A percentile compares a stretch with the other conserved stretches of the same genome.
Conservation (phyloP, 35 echinoderm and acorn worm genomes). For the Lytechinus pictus region DNA sequence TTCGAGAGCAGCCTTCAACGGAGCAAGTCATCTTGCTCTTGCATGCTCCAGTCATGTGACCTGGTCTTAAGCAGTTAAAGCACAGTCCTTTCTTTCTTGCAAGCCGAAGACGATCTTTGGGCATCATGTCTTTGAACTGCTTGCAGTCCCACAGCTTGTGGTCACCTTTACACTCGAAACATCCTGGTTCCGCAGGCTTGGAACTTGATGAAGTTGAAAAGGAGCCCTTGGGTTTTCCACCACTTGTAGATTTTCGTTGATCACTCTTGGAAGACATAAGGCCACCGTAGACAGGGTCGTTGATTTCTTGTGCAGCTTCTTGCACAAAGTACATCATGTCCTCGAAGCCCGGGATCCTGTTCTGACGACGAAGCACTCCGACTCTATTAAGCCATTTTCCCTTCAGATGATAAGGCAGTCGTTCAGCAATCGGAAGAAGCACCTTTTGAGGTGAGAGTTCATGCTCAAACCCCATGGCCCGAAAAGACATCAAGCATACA, state of each 20-base stretch:
- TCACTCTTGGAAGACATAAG: background rate
- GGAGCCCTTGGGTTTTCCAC: conserved; percentile 3
- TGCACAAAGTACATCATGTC: conserved; percentile 24
- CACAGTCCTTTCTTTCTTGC: conserved; percentile 41
- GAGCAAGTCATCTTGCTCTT: conserved; percentile 54
- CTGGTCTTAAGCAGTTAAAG: conserved; percentile 66
- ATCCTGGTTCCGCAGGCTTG: background rate
- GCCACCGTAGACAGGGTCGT: conserved; percentile 49
- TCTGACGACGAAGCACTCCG: background rate
- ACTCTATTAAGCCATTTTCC: conserved; percentile 44
- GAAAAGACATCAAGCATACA: conserved; percentile 54
- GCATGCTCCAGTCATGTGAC: conserved; percentile 55
- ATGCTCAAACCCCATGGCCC: conserved; percentile 38
- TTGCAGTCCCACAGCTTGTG: background rate
- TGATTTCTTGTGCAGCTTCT: conserved; percentile 21
- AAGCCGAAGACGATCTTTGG: conserved; percentile 16
- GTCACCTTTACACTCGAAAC: conserved; percentile 49
- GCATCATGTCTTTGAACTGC: conserved; percentile 41
- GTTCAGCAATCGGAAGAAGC: background rate
- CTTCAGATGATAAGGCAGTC: conserved; percentile 31
- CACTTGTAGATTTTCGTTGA: background rate
- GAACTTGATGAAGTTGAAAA: background rate
- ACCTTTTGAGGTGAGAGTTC: conserved; percentile 39
- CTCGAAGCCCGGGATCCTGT: conserved; percentile 28
- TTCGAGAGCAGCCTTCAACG: conserved; percentile 30